Conservation (phyloP, 2,888 invertebrate genomes). For the Drosophila kambysellisi region DNA sequence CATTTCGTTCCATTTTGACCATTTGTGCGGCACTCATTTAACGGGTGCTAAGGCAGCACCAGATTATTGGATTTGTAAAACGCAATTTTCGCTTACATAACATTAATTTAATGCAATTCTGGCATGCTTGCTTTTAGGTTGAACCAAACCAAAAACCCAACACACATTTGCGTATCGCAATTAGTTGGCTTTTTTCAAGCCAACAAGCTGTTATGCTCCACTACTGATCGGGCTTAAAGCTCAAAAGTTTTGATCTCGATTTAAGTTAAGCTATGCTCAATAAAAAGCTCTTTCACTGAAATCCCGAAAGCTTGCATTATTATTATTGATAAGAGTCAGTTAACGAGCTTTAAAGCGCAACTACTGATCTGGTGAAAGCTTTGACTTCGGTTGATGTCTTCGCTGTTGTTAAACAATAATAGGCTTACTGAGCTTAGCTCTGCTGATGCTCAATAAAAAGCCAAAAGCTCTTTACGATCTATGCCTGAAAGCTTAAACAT, state of each 20-base stretch:
- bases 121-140: conserved; percentile 40
- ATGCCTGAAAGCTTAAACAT: background rate
- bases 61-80: conserved; percentile 69
- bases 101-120: conserved; percentile 75
- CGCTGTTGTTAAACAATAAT: background rate
- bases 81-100: conserved; percentile 70
- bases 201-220: background rate
- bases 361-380: background rate
- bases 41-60: conserved; percentile 39
- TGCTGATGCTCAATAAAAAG: background rate
- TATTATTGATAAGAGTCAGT: background rate
- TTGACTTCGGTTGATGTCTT: background rate
- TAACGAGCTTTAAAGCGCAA: background rate
- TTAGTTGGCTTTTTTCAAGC: background rate
- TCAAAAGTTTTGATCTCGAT: no score
- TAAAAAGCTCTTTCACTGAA: background rate
- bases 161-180: background rate
- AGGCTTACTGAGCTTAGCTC: background rate
- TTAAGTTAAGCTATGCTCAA: background rate
- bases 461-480: background rate
- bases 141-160: conserved; percentile 22
- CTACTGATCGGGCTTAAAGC: background rate
- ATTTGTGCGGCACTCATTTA: conserved; percentile 49
- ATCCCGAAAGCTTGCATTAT: background rate
- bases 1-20: conserved; percentile 35